These are phyloP conservation scores for Onthophagus sagittarius DNA, from an alignment of 2,888 invertebrate species.

Conservation along the genomic window DNA sequence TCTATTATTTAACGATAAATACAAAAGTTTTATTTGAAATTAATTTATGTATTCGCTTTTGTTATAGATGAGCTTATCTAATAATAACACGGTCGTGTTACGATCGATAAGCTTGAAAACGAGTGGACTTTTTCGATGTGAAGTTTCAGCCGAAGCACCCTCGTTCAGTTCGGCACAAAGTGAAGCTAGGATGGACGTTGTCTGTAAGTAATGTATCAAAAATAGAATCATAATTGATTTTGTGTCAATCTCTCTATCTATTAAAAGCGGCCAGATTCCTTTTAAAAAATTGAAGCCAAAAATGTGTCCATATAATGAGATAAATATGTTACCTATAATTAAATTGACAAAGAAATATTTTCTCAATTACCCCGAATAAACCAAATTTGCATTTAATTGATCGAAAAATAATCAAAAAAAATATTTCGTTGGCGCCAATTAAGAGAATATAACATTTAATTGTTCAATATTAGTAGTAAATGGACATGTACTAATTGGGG, in stretches of 20 bases:
- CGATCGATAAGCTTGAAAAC: conserved; percentile 66
- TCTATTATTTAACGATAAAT: not conserved
- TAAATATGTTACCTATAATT: no score
- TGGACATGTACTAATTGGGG: not conserved
- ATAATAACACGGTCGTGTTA: conserved; percentile 63
- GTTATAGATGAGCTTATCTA: conserved; percentile 64
- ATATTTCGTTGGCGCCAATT: no score
- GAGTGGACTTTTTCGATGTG: conserved; percentile 70
- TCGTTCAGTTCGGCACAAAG: conserved; percentile 71
- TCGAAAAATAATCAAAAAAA: no score
- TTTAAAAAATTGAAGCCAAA: not conserved
- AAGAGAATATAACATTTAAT: not conserved
- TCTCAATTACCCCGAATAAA: no score
- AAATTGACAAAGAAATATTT: no score
- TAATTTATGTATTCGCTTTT: not conserved
- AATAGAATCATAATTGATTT: conserved; percentile 2
- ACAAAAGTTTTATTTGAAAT: not conserved
- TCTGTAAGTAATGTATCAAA: conserved; percentile 60
- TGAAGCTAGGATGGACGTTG: conserved; percentile 74
- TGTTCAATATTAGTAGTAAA: not conserved
- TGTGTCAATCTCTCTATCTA: not conserved
- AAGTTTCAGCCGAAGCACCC: conserved; percentile 76
- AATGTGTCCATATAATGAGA: not conserved
- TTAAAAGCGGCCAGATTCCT: not conserved
- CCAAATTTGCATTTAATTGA: no score